Evolutionary conservation across 1,140 invertebrate species (phyloP).

Genomic region (Drosophila gunungcola): DNA sequence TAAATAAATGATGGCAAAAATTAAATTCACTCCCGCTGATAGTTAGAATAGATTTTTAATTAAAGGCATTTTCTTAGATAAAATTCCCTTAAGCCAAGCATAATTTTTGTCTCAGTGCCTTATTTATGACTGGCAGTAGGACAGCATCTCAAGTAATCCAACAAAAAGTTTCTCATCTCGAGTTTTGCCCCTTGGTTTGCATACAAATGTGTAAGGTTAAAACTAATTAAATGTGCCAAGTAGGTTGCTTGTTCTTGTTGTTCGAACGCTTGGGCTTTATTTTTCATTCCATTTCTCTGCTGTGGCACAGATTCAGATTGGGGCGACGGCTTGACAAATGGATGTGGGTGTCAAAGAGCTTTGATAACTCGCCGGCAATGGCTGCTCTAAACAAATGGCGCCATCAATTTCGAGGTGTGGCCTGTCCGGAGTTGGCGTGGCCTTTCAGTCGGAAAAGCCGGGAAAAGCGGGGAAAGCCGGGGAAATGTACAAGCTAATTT

Average conservation of each 20-base stretch:
- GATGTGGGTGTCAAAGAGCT: slow-evolving; percentile 75
- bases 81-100: no score
- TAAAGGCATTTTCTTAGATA: background rate
- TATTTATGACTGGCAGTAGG: slow-evolving; percentile 48
- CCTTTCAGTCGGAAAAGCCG: slow-evolving; percentile 4
- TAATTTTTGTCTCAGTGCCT: background rate
- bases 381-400: slow-evolving; percentile 70
- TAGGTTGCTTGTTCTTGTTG: slow-evolving; percentile 33
- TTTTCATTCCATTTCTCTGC: slow-evolving; percentile 48
- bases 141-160: slow-evolving; percentile 17
- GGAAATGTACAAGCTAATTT: slow-evolving; percentile 75
- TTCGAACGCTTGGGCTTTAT: slow-evolving; percentile 1
- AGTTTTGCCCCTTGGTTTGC: slow-evolving; percentile 42
- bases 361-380: slow-evolving; percentile 73
- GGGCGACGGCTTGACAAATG: slow-evolving; percentile 77
- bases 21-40: no score
- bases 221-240: slow-evolving; percentile 73
- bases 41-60: no score
- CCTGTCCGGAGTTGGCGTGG: slow-evolving; percentile 42
- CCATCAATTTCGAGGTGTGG: slow-evolving; percentile 76
- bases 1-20: no score
- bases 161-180: slow-evolving; percentile 61
- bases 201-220: slow-evolving; percentile 66
- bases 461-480: slow-evolving; percentile 7
- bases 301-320: slow-evolving; percentile 64